Evolutionary conservation across 2,113 vertebrate species (phyloP), one percentile per base, ranked within the genome.

Genomic region (Kryptolebias marmoratus): DNA sequence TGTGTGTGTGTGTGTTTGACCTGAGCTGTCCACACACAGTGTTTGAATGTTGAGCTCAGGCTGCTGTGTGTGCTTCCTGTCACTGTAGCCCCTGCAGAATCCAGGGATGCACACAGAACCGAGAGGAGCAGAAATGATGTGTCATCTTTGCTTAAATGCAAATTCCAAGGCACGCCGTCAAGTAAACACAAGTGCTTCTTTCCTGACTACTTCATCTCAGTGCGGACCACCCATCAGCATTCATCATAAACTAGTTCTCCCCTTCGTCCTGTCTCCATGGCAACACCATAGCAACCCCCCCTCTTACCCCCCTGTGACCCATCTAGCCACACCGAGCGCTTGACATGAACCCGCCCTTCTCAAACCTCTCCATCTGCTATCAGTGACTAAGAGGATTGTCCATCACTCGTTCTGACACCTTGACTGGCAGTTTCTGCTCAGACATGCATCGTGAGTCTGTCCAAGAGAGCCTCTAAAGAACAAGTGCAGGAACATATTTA

Each of bases 261-360:
- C 42, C 30, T 72, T 2, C 14, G 13, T 60, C 73, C 64, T 22
- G 88, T 92, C 82, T 79, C 88, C 73, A 89, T 89, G 82, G 87
- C 80, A 82, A 84, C 63, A 3, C 79, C 63, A 73, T 77, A 84
- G 79, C 81, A 79, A 5, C 1, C 39, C 39, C 39, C 39, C 39
- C 39, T 1, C 39, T 9, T 7, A 83, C 85, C 70, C 63, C 66
- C 47, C 8, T 12, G 71, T 64, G 84, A 74, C 76, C 75, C 78
- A 66, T 61, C 71, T 59, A 81, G 74, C 39, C 59, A 53, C 32
- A 56, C 61, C 50, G 68, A 82, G 83, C 80, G 79, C 84, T 89
- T 87, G 85, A 91, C 76, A 64, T 85, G 79, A 89, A 83, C 86
- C 78, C 64, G 18, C 78, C 79, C 73, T 77, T 74, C 77, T 69